A percentile compares a stretch with the other conserved stretches of the same genome.
phyloP scores from a whole-genome alignment of 2,113 vertebrate genomes.

The Carassius gibelio region DNA sequence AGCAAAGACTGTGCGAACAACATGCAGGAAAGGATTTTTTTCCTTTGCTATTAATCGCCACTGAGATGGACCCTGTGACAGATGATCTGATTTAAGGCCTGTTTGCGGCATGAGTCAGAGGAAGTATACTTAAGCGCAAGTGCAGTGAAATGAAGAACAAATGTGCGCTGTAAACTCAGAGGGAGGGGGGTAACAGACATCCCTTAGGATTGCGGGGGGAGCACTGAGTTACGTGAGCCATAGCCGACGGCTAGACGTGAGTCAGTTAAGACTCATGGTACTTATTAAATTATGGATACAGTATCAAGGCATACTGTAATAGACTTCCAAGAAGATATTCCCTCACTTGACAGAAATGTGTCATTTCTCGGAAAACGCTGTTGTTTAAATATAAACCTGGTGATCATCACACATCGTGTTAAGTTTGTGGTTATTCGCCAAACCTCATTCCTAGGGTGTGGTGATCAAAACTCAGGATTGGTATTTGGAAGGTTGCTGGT shows the following conservation, averaged over 20 bases:
- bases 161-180: slow-evolving; percentile 39
- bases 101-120: slow-evolving; percentile 61
- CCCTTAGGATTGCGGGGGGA: not conserved
- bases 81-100: slow-evolving; percentile 35
- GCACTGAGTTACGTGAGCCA: not conserved
- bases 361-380: slow-evolving; percentile 17
- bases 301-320: not conserved
- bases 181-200: slow-evolving; percentile 9
- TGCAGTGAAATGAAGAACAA: slow-evolving; percentile 62
- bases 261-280: slow-evolving; percentile 44
- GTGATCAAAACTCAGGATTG: too few relatives aligned
- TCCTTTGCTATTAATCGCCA: slow-evolving; percentile 41
- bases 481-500: too few relatives aligned
- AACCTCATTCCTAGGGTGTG: too few relatives aligned
- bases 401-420: not conserved
- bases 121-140: slow-evolving; percentile 51
- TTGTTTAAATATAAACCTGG: not conserved
- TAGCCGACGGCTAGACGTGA: slow-evolving; percentile 25
- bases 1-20: slow-evolving; percentile 23
- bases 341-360: slow-evolving; percentile 2
- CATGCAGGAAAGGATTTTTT: slow-evolving; percentile 19
- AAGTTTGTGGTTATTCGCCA: not conserved
- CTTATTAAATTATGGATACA: slow-evolving; percentile 15
- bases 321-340: slow-evolving; percentile 33
- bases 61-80: slow-evolving; percentile 37